These are phyloP conservation scores for Passer montanus DNA, from an alignment of 2,113 vertebrate species.

Conservation along the genomic window DNA sequence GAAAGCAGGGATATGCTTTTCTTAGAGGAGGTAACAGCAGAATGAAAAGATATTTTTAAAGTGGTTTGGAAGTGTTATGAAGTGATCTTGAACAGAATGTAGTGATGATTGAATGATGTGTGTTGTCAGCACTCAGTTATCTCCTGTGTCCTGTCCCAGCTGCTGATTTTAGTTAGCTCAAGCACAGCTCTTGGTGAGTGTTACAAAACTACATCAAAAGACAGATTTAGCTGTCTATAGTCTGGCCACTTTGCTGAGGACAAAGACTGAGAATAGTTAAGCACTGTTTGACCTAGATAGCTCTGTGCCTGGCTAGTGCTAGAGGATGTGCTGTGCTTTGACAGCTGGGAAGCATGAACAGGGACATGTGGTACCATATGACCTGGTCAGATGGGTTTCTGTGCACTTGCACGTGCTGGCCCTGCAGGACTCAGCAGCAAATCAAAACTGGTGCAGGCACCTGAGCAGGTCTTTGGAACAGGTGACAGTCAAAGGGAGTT, in stretches of 20 bases:
- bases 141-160: not conserved
- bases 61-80: not conserved
- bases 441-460: not conserved
- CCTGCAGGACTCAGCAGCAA: not conserved
- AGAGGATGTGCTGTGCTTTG: not conserved
- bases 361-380: accelerated
- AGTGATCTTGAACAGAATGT: not conserved
- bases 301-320: not conserved
- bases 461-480: not conserved
- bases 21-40: not conserved
- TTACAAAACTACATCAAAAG: not conserved
- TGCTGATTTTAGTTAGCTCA: accelerated
- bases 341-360: not conserved
- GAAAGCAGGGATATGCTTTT: not conserved
- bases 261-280: not conserved
- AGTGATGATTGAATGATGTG: not conserved
- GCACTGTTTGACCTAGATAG: not conserved
- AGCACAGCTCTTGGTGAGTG: not conserved
- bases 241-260: not conserved
- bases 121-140: not conserved
- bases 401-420: not conserved
- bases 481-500: not conserved
- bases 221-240: not conserved
- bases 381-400: not conserved
- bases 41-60: not conserved